Evolutionary conservation across 2,113 vertebrate genomes (phyloP).

Genomic region (Cyanoderma ruficeps): DNA sequence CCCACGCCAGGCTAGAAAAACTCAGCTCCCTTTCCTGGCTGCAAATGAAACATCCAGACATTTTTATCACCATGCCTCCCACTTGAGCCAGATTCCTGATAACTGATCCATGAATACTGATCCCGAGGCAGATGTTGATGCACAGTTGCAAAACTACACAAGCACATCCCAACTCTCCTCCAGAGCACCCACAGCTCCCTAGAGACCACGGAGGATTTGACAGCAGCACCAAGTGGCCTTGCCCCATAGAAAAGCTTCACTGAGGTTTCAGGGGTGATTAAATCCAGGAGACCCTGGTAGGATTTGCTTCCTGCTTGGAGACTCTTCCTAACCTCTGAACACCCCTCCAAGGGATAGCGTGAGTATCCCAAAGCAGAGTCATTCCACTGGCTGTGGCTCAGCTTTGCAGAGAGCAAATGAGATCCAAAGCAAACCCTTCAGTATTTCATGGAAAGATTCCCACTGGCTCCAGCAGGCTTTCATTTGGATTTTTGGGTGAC

Average conservation of each 20-base stretch:
- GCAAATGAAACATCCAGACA: neutral
- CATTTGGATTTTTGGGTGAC: neutral
- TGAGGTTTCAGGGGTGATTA: neutral
- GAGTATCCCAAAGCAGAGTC: neutral
- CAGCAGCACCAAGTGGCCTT: neutral
- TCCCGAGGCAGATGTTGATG: neutral
- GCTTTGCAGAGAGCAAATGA: neutral
- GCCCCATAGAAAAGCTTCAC: accelerated
- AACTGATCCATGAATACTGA: neutral
- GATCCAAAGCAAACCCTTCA: neutral
- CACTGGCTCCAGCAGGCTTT: neutral
- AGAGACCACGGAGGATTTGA: accelerated
- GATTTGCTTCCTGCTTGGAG: neutral
- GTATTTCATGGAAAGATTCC: neutral
- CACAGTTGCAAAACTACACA: neutral
- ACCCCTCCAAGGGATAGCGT: neutral
- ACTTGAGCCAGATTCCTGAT: neutral
- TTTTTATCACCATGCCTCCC: neutral
- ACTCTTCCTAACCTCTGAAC: neutral
- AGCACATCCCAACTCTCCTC: neutral
- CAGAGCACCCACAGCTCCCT: accelerated
- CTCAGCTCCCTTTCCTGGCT: neutral
- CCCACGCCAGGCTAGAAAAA: neutral
- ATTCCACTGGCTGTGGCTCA: neutral
- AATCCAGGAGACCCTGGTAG: neutral